These are phyloP conservation scores for Prionace glauca DNA, from an alignment of 2,797 vertebrate genomes.

Conservation along the genomic window DNA sequence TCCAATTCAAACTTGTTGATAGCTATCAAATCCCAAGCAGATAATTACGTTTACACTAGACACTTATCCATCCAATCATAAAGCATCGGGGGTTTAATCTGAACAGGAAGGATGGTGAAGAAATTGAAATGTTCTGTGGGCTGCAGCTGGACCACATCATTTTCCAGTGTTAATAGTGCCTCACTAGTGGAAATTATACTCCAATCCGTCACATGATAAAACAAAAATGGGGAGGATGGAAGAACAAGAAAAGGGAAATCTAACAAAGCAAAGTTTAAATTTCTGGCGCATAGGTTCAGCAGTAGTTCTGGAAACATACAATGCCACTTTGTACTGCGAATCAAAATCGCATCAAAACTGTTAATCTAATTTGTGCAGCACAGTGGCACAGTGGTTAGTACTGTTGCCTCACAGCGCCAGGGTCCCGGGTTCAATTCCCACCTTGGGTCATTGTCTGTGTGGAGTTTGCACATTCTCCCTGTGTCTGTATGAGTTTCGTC, in stretches of 20 bases:
- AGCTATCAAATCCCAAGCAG: constrained; percentile 38
- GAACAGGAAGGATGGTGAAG: constrained; percentile 45
- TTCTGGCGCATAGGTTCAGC: not conserved
- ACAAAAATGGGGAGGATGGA: constrained; percentile 30
- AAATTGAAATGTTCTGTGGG: constrained; percentile 44
- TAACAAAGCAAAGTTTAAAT: constrained; percentile 12
- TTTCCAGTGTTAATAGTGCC: constrained; percentile 40
- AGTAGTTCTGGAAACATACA: not conserved
- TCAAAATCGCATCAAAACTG: constrained; percentile 16
- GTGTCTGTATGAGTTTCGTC: no score
- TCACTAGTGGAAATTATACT: constrained; percentile 44
- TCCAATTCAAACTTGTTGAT: constrained; percentile 25
- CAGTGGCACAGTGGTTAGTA: no score
- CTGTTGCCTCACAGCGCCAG: no score
- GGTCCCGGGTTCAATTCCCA: no score
- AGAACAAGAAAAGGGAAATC: not conserved
- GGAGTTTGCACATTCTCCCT: no score
- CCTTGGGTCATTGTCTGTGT: no score
- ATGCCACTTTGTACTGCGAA: not conserved
- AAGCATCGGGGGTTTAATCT: constrained; percentile 45
- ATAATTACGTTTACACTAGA: constrained; percentile 43
- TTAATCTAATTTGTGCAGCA: not conserved
- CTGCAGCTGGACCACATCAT: constrained; percentile 45
- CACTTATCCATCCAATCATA: constrained; percentile 38
- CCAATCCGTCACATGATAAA: constrained; percentile 42